A percentile compares a stretch with the other conserved stretches of the same genome.
phyloP scores from a whole-genome alignment of 2,113 vertebrate genomes.

The Forbesichthys papilliferus region DNA sequence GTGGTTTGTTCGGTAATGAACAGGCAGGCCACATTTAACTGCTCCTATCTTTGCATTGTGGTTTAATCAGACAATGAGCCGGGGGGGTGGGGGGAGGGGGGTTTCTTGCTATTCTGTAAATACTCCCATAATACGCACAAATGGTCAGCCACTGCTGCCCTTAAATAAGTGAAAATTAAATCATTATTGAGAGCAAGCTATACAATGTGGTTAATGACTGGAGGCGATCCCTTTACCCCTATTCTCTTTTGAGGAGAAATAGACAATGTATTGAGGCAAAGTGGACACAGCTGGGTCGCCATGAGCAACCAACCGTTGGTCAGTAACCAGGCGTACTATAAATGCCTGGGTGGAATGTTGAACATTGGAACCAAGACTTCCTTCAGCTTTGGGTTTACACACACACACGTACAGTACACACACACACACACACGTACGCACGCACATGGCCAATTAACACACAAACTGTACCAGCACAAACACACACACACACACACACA shows the following conservation, averaged over 20 bases:
- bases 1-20: neutral
- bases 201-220: neutral
- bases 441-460: slow-evolving; percentile 23
- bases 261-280: slow-evolving; percentile 25
- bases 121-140: neutral
- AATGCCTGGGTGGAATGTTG: no score
- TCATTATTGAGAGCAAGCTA: neutral
- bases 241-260: slow-evolving; percentile 14
- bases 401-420: slow-evolving; percentile 20
- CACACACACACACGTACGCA: slow-evolving; percentile 39
- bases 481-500: neutral
- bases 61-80: neutral
- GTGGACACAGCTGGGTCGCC: slow-evolving; percentile 50
- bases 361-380: no score
- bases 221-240: neutral
- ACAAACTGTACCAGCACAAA: slow-evolving; percentile 9
- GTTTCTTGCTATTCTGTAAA: neutral
- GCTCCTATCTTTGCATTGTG: neutral
- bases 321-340: slow-evolving; percentile 26
- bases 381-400: slow-evolving; percentile 6
- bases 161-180: neutral
- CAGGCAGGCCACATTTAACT: neutral
- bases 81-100: neutral
- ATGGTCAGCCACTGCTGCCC: slow-evolving; percentile 5
- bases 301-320: slow-evolving; percentile 48